A percentile compares a stretch with the other conserved stretches of the same genome.
These are phyloP conservation scores for Hofmannophila pseudospretella DNA, from an alignment of 2,888 invertebrate species.

Conservation along the genomic window DNA sequence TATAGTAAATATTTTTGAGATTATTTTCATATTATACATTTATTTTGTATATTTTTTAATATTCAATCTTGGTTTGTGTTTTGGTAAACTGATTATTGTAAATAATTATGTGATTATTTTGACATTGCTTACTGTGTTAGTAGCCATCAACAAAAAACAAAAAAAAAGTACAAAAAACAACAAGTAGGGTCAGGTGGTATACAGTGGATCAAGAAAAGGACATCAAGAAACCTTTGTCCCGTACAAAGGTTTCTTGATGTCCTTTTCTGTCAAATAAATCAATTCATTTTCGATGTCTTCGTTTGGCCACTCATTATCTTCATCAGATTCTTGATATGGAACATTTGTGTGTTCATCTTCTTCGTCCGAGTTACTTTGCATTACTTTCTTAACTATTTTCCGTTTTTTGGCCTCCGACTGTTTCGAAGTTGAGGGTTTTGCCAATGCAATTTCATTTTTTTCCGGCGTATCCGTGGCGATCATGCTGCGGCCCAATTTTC, in stretches of 20 bases:
- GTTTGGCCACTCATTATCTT: constrained; percentile 3
- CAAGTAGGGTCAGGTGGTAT: no score
- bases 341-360: constrained; percentile 3
- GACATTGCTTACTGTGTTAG: no score
- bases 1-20: no score
- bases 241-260: constrained; percentile 5
- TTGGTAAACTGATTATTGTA: no score
- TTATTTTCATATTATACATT: no score
- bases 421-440: constrained; percentile 4
- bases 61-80: no score
- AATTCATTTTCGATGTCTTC: constrained; percentile 5
- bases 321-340: constrained; percentile 6
- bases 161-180: no score
- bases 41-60: no score
- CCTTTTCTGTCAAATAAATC: constrained; percentile 6
- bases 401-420: constrained; percentile 6
- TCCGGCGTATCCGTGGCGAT: constrained; percentile 12
- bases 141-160: no score
- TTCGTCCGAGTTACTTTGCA: constrained; percentile 9
- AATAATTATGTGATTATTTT: no score
- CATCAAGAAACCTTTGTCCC: no score
- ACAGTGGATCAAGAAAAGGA: no score
- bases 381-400: constrained; percentile 7
- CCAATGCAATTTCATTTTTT: constrained; percentile 1
- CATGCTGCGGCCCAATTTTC: constrained; percentile 9